Evolutionary conservation across 2,113 vertebrate genomes (phyloP).

Genomic region (Climacteris rufus): DNA sequence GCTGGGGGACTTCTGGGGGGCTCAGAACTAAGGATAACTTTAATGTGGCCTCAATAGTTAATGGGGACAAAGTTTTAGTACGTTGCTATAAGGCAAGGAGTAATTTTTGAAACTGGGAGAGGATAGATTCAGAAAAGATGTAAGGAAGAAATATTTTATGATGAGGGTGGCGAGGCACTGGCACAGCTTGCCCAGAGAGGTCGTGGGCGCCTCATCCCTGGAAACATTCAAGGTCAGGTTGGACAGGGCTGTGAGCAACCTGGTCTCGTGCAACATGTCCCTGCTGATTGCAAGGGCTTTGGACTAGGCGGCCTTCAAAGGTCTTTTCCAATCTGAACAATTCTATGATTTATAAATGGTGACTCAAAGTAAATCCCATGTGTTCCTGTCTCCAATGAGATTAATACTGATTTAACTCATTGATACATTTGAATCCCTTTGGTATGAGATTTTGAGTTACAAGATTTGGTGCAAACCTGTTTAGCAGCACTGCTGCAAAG

Average conservation of each 20-base stretch:
- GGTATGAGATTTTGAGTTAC: neutral
- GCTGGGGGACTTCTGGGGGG: no score
- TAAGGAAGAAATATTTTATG: neutral
- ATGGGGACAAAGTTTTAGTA: neutral
- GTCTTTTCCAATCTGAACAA: neutral
- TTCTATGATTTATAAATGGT: neutral
- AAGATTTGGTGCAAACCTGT: neutral
- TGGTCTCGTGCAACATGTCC: neutral
- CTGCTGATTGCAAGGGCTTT: rapidly evolving
- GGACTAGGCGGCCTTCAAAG: neutral
- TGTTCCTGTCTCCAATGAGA: neutral
- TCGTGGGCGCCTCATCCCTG: neutral
- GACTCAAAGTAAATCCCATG: neutral
- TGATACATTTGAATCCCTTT: neutral
- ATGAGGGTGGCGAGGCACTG: neutral
- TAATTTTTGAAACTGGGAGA: neutral
- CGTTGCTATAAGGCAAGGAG: neutral
- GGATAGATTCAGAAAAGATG: neutral
- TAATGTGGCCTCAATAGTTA: rapidly evolving
- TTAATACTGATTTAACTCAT: neutral
- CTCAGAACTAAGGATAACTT: rapidly evolving
- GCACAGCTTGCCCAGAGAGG: neutral
- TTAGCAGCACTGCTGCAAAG: neutral
- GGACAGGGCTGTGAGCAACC: neutral
- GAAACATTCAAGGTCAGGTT: neutral